Conservation (phyloP, 2,113 vertebrate genomes). For the Rhodinocichla rosea region DNA sequence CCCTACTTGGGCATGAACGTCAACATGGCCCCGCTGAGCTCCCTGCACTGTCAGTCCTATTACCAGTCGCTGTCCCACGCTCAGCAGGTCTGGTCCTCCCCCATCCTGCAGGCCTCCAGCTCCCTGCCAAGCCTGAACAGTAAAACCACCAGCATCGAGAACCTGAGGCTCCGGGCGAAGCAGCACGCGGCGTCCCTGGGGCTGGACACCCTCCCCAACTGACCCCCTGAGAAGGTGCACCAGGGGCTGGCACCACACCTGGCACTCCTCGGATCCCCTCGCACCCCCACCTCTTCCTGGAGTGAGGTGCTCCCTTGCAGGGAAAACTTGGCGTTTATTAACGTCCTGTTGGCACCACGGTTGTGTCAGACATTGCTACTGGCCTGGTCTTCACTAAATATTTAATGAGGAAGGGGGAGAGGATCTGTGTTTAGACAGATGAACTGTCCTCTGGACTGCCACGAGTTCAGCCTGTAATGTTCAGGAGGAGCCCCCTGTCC, state of each 20-base stretch:
- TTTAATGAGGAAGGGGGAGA: constrained; percentile 23
- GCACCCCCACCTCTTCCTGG: neutral
- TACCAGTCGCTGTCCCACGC: constrained; percentile 95
- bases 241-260: neutral
- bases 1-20: constrained; percentile 95
- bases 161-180: constrained; percentile 94
- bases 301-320: constrained; percentile 20
- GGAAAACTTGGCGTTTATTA: neutral
- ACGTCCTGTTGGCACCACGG: neutral
- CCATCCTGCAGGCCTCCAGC: constrained; percentile 85
- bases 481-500: neutral
- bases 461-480: neutral
- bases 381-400: neutral
- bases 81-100: constrained; percentile 94
- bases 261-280: neutral
- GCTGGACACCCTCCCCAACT: constrained; percentile 93
- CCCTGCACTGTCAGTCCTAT: constrained; percentile 95
- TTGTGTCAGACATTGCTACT: neutral
- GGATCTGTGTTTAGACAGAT: neutral
- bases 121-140: constrained; percentile 89
- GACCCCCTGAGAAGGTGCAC: constrained; percentile 6
- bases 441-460: constrained; percentile 38
- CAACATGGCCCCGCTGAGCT: constrained; percentile 90
- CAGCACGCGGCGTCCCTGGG: constrained; percentile 95
- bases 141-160: constrained; percentile 99